Evolutionary conservation across 2,888 invertebrate species (phyloP).

Genomic region (Glaucopsyche alexis): DNA sequence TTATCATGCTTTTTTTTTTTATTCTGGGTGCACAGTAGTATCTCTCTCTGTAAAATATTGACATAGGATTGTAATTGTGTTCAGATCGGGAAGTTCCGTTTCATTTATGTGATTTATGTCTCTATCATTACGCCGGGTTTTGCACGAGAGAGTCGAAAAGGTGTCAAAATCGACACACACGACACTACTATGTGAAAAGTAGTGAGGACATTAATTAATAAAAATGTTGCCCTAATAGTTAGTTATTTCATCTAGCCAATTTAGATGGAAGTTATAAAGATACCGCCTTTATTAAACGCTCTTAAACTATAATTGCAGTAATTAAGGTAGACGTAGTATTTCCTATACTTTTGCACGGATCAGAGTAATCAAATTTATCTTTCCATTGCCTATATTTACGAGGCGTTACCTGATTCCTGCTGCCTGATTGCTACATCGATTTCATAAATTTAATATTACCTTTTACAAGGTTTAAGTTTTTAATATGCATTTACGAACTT

Average conservation of each 20-base stretch:
- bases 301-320: background rate
- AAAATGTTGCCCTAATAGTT: too few species aligned
- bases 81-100: too few species aligned
- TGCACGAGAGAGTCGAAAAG: too few species aligned
- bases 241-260: background rate
- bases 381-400: background rate
- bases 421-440: constrained; percentile 4
- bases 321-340: background rate
- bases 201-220: too few species aligned
- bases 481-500: background rate
- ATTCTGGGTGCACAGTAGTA: too few species aligned
- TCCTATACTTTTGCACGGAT: background rate
- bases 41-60: too few species aligned
- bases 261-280: background rate
- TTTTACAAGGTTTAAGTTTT: background rate
- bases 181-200: too few species aligned
- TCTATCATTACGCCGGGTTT: too few species aligned
- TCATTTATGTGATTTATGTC: too few species aligned
- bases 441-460: background rate
- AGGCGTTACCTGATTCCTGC: background rate
- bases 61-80: too few species aligned
- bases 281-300: background rate
- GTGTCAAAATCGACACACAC: too few species aligned
- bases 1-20: too few species aligned
- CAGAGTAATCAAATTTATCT: background rate